Base-by-base conservation (phyloP, 2,113 vertebrate species). In the Cryptotis parvus region DNA sequence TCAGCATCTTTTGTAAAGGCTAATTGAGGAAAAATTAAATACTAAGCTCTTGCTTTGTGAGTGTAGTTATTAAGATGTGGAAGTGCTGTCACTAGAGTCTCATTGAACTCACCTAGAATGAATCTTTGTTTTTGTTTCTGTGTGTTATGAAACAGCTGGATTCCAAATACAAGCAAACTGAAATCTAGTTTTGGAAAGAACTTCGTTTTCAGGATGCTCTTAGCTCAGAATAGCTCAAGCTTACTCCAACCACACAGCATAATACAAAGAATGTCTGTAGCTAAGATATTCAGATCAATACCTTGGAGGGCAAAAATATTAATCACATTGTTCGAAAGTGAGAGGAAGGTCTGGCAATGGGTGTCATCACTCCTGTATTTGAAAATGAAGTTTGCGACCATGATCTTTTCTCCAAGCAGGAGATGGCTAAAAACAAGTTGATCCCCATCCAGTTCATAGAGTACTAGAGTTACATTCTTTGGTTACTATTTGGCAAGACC, bases 221-320 rank as follows among this genome's bases (percentile, higher is more conserved):
- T 93, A 84, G 90, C 88, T 92, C 85, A 87, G 49, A 20, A 90
- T 33, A 95, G 96, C n/a, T 61, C 91, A 92, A 87, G 87, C 95
- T 84, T 95, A 49, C 9, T n/a, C n/a, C n/a, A 6, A 14, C 8
- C 55, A 75, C 96, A n/a, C 80, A 91, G 77, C 88, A 94, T 90
- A 94, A 91, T 96, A 94, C 94, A 96, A 35, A 89, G 93, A 91
- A 90, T 63, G 82, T 96, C 93, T 97, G 97, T 97, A 85, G 96
- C 97, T 96, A 96, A 95, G 97, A 95, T 96, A 95, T 85, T 97
- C 91, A 97, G 97, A 97, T 95, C 92, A 91, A 94, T 96, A 98
- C 96, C 90, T 95, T 90, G 95, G 96, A 96, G 96, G 97, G 94
- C 95, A 96, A 93, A 84, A 96, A 96, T 92, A 96, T 96, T 93